Percentiles rank a stretch among this genome's conserved stretches.
Evolutionary conservation across 2,113 vertebrate species (phyloP).

Genomic region (Tychaedon coryphoeus): DNA sequence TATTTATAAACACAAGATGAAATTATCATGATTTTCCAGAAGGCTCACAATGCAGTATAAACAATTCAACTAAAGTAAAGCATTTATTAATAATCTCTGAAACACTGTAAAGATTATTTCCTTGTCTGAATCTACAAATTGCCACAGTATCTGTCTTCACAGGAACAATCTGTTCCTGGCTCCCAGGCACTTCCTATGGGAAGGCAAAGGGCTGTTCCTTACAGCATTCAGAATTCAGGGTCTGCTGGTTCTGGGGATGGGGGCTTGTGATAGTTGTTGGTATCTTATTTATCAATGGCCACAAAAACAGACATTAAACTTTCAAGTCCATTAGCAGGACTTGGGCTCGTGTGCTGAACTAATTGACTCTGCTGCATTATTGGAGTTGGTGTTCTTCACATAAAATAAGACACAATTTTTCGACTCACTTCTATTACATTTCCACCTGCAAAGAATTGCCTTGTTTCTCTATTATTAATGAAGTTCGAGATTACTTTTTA

Average conservation of each 20-base stretch:
- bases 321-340: not conserved
- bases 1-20: slow-evolving; percentile 1
- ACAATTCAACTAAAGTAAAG: not conserved
- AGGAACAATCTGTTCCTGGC: not conserved
- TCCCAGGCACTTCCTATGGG: not conserved
- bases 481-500: not conserved
- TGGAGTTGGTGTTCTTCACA: not conserved
- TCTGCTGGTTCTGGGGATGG: not conserved
- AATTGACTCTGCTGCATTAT: not conserved
- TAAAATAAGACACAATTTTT: not conserved
- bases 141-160: not conserved
- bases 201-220: not conserved
- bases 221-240: not conserved
- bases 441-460: not conserved
- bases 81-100: slow-evolving; percentile 8
- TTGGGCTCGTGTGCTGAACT: not conserved
- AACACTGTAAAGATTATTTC: not conserved
- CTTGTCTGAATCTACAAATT: not conserved
- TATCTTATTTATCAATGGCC: not conserved
- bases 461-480: not conserved
- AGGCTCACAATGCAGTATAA: not conserved
- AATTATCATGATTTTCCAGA: slow-evolving; percentile 16
- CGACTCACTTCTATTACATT: not conserved
- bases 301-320: not conserved
- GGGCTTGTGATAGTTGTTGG: not conserved